Evolutionary conservation across 1,140 invertebrate species (phyloP).

Genomic region (Drosophila sp.): DNA sequence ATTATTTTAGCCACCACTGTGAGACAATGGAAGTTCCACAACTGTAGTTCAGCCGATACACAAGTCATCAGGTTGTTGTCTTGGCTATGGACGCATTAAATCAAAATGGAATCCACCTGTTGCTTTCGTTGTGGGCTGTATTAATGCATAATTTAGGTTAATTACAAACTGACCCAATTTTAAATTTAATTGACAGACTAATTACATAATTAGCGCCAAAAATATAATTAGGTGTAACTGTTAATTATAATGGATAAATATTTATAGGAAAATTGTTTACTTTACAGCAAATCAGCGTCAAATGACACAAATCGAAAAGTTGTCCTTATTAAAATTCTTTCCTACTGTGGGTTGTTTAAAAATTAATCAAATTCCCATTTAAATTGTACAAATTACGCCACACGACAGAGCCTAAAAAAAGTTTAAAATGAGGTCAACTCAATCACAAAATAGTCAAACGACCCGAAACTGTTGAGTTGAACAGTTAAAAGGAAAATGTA

Average conservation of each 20-base stretch:
- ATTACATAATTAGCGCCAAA: conserved; percentile 36
- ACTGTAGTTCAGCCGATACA: conserved; percentile 4
- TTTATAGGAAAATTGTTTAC: background rate
- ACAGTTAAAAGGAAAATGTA: conserved; percentile 33
- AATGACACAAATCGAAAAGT: background rate
- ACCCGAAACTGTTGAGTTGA: conserved; percentile 2
- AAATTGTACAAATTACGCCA: conserved; percentile 26
- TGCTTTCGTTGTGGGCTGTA: background rate
- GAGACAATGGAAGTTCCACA: background rate
- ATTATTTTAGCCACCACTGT: conserved; percentile 24
- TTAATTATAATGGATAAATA: conserved; percentile 21
- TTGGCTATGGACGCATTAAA: background rate
- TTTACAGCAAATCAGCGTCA: background rate
- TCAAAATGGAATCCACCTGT: conserved; percentile 12
- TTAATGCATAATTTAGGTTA: conserved; percentile 4
- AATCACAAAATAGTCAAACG: background rate
- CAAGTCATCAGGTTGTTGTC: conserved; percentile 3
- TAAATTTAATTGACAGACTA: conserved; percentile 2
- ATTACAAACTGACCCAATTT: conserved; percentile 15
- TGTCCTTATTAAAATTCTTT: conserved; percentile 5
- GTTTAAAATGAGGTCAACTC: conserved; percentile 28
- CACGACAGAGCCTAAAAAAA: conserved; percentile 30
- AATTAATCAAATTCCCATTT: conserved; percentile 31
- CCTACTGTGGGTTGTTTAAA: conserved; percentile 21
- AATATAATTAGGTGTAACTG: background rate